Evolutionary conservation across 2,888 invertebrate genomes (phyloP), one percentile per base, ranked within the genome.

Genomic region (Leistus spinibarbis): DNA sequence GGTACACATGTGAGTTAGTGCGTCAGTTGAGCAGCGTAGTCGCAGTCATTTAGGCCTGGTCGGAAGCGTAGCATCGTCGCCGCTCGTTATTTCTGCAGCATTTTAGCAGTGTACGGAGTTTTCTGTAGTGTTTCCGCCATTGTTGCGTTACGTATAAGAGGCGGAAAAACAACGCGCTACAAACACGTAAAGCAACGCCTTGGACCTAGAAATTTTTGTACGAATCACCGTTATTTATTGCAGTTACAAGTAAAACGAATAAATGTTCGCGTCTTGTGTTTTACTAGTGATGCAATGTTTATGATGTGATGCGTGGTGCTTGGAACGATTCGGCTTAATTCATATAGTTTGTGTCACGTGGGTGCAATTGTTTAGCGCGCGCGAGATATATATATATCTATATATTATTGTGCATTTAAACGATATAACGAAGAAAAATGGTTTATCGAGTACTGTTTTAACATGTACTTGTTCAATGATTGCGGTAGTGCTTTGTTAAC

Each of bases 211-310:
- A 53, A 23, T 64, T 56, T 66, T 60, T n/a, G 16, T 68, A 53
- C 20, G 67, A 10, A 60, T 54, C 16, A 60, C 20, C 66, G 73
- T 67, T 22, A 20, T 67, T 60, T 60, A 67, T 20, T 17, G 22
- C 10, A 74, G 60, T 40, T 57, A 66, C 54, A 54, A 67, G 67
- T 53, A 22, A 5, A 62, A 53, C 67, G 24, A 60, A 62, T 53
- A 20, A 62, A 53, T n/a, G 40, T 24, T 16, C n/a, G 60, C 24
- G 66, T 20, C 60, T 54, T 19, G 54, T 74, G 66, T 53, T 60
- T 76, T 78, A 79, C 78, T 77, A 70, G 84, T 85, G 85, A 85
- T 84, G 85, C 84, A 85, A 85, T 84, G 84, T 85, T 85, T 83
- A 82, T 40, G 40, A 40, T 82, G 81, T 83, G 83, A 84, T 83